phyloP scores from a whole-genome alignment of 1,140 invertebrate genomes.

The Pristionchus pacificus region DNA sequence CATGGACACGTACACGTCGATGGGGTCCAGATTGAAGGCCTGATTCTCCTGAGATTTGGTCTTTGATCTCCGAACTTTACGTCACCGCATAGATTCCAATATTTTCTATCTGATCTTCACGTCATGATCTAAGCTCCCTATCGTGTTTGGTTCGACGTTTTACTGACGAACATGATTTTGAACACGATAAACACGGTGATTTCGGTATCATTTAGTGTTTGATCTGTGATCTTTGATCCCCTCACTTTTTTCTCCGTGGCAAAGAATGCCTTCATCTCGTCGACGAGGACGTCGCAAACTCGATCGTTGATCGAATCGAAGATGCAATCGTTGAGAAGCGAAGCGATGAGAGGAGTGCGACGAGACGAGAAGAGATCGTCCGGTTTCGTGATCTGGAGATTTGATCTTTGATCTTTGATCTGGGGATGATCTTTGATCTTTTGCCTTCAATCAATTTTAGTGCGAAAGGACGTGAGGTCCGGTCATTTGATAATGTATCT shows the following conservation, averaged over 20 bases:
- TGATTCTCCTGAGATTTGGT: neutral
- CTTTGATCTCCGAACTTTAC: too few species aligned
- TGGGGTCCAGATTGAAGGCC: constrained; percentile 29
- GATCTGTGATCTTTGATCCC: too few species aligned
- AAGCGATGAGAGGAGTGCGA: neutral
- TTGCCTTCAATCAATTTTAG: too few species aligned
- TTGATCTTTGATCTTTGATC: too few species aligned
- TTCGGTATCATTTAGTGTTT: too few species aligned
- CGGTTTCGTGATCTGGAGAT: neutral
- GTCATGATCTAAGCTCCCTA: too few species aligned
- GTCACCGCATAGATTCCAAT: too few species aligned
- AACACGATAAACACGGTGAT: too few species aligned
- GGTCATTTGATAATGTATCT: too few species aligned
- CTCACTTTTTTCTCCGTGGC: neutral
- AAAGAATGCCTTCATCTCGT: neutral
- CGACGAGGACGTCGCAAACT: neutral
- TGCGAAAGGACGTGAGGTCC: too few species aligned
- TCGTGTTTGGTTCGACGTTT: neutral
- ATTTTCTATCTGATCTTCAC: too few species aligned
- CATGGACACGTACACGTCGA: constrained; percentile 61
- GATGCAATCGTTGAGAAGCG: neutral
- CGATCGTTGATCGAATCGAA: neutral
- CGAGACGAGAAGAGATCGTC: neutral
- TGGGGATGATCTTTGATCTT: too few species aligned
- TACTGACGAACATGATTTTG: neutral